Evolutionary conservation across 2,113 vertebrate species (phyloP).

Genomic region (Toxostoma redivivum): DNA sequence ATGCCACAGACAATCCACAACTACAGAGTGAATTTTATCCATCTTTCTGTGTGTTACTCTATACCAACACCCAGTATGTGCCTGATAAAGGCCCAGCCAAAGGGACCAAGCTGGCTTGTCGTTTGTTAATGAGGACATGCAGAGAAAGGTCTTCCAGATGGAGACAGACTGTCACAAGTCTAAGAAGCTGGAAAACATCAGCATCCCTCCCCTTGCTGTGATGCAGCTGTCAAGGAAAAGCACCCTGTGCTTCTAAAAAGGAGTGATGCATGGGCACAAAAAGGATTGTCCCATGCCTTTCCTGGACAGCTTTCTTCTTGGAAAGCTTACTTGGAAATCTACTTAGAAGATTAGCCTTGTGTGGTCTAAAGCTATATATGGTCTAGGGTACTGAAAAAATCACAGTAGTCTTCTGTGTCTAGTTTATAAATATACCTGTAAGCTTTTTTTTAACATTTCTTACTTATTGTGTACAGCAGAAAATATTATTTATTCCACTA

Average conservation of each 20-base stretch:
- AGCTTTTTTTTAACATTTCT: not conserved
- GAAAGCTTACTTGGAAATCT: not conserved
- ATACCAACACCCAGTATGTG: not conserved
- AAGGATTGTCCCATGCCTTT: not conserved
- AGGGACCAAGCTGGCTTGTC: not conserved
- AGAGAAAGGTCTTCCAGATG: not conserved
- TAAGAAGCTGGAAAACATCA: not conserved
- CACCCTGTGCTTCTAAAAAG: not conserved
- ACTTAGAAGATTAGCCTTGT: not conserved
- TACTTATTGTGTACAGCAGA: not conserved
- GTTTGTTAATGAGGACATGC: not conserved
- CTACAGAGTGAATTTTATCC: not conserved
- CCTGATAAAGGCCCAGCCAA: not conserved
- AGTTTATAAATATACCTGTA: not conserved
- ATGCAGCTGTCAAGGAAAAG: not conserved
- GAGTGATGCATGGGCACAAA: not conserved
- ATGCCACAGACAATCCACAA: not conserved
- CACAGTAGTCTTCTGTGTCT: not conserved
- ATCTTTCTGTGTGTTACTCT: not conserved
- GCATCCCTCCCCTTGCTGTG: accelerated
- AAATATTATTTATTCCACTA: not conserved
- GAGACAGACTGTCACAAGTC: not conserved
- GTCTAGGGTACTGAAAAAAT: not conserved
- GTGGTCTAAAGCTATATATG: not conserved
- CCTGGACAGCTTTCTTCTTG: not conserved